Evolutionary conservation across 1,140 invertebrate genomes (phyloP).

Genomic region (Musca vetustissima): DNA sequence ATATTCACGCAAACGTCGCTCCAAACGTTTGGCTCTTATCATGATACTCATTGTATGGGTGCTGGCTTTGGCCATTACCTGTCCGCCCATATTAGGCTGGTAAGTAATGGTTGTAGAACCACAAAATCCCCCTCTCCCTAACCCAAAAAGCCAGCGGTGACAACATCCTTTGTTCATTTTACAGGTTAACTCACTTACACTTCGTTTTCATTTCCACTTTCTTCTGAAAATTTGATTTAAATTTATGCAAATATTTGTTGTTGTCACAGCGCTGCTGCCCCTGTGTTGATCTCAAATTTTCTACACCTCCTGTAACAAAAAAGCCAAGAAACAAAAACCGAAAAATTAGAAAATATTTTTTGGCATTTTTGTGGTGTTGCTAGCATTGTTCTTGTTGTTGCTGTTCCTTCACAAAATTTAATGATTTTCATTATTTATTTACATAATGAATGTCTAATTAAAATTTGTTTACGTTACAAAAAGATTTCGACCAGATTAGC

Average conservation of each 20-base stretch:
- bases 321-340: too few relatives aligned
- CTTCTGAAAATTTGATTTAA: neutral
- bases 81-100: slow-evolving; percentile 81
- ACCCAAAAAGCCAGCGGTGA: neutral
- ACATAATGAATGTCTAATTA: too few relatives aligned
- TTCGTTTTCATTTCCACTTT: neutral
- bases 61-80: slow-evolving; percentile 77
- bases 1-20: slow-evolving; percentile 75
- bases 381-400: too few relatives aligned
- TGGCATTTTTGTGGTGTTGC: slow-evolving; percentile 49
- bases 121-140: neutral
- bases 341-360: too few relatives aligned
- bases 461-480: too few relatives aligned
- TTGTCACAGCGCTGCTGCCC: slow-evolving; percentile 64
- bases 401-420: too few relatives aligned
- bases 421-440: too few relatives aligned
- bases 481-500: too few relatives aligned
- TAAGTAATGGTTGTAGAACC: slow-evolving; percentile 58
- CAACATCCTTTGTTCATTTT: too few relatives aligned
- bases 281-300: slow-evolving; percentile 42
- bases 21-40: slow-evolving; percentile 73
- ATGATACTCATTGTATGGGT: slow-evolving; percentile 86
- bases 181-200: neutral
- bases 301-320: too few relatives aligned
- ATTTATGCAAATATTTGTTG: slow-evolving; percentile 29